Conservation (phyloP, 2,888 invertebrate species). For the Ferdinandea cuprea region DNA sequence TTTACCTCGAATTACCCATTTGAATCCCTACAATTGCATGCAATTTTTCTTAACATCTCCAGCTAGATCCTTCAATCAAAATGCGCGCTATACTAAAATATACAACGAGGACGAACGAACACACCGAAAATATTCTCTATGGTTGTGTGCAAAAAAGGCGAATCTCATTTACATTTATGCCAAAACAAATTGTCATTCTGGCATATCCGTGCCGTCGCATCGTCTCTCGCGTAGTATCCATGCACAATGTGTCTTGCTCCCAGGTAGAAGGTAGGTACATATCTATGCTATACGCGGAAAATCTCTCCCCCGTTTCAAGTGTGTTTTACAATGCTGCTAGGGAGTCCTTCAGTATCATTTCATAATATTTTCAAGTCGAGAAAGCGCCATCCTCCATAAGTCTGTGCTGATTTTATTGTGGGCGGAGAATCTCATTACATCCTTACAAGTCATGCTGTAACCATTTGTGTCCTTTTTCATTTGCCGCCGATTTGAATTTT, state of each 20-base stretch:
- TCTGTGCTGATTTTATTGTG: conserved; percentile 1
- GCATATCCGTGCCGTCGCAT: not conserved
- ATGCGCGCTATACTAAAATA: not conserved
- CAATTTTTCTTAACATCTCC: conserved; percentile 38
- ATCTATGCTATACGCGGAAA: no score
- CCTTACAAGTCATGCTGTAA: not conserved
- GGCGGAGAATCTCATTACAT: not conserved
- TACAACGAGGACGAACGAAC: not conserved
- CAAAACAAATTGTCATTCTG: conserved; percentile 46
- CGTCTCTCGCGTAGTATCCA: not conserved
- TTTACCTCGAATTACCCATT: not conserved
- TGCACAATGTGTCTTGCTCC: not conserved
- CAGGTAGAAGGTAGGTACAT: not conserved
- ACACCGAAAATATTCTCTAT: not conserved
- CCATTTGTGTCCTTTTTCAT: not conserved
- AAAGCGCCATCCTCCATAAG: not conserved
- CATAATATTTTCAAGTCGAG: conserved; percentile 1
- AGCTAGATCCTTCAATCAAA: conserved; percentile 35
- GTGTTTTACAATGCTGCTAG: not conserved
- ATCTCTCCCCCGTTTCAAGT: no score
- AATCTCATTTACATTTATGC: conserved; percentile 41
- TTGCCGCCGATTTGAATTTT: not conserved
- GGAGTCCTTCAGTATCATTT: not conserved
- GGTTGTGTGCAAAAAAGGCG: not conserved
- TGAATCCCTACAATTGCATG: conserved; percentile 9